phyloP scores from a whole-genome alignment of 2,113 vertebrate species.

The Uria aalge region DNA sequence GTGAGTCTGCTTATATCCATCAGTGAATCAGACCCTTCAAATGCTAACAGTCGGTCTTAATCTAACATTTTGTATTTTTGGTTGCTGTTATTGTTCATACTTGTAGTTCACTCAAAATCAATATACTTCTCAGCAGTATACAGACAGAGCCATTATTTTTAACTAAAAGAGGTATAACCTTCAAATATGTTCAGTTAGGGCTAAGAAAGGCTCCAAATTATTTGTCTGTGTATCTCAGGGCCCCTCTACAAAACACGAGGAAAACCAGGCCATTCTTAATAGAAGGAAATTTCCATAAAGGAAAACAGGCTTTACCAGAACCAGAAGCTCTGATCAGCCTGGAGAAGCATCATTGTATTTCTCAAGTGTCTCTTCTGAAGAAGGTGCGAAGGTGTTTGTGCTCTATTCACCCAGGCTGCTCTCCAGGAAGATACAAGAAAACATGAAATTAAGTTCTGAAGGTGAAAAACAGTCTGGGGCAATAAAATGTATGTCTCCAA shows the following conservation, averaged over 20 bases:
- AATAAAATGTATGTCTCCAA: not conserved
- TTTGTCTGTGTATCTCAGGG: not conserved
- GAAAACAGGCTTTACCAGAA: not conserved
- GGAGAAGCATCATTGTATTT: not conserved
- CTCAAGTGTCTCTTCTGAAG: not conserved
- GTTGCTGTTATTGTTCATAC: not conserved
- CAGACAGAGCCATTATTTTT: not conserved
- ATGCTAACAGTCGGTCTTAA: not conserved
- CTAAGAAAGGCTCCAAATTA: not conserved
- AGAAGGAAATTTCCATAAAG: not conserved
- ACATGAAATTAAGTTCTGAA: not conserved
- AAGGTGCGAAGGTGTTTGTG: not conserved
- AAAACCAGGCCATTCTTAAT: not conserved
- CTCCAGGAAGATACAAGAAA: not conserved
- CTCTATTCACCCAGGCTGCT: not conserved
- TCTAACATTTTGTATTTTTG: not conserved
- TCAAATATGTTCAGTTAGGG: not conserved
- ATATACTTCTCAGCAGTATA: not conserved
- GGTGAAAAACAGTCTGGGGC: not conserved
- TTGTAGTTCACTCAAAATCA: not conserved
- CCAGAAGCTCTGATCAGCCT: not conserved
- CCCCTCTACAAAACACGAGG: not conserved
- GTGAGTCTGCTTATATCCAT: too few relatives aligned
- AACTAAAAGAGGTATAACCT: not conserved
- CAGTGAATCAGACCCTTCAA: not conserved